Evolutionary conservation across 2,888 invertebrate species (phyloP), one percentile per base, ranked within the genome.

Genomic region (Callimorpha dominula): DNA sequence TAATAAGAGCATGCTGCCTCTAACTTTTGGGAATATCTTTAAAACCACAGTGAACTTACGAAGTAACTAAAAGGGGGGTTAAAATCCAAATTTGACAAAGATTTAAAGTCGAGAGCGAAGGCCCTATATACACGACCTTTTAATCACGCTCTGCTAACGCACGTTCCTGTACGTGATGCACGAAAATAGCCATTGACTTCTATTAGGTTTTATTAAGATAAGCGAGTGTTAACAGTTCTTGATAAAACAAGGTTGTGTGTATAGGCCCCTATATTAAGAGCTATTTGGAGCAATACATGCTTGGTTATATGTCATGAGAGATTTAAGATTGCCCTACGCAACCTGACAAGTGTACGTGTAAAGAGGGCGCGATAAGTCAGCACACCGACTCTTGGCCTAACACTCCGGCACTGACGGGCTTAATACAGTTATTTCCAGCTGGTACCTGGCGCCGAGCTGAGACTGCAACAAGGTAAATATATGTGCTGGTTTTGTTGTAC

Each of bases 351-450:
- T 84, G 82, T 84, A 81, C 83, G 81, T 85, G 78, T 81, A 77
- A 46, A 49, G 65, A 81, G 87, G 84, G 87, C 86, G 87, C 87
- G 83, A 82, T 85, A 88, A 90, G 93, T 92, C 93, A 94, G 92
- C 94, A 94, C 94, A 93, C 93, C 93, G 85, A 92, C 93, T 93
- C 94, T 94, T 93, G 93, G 94, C 95, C 94, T 91, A 91, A 94
- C 94, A 95, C 94, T 94, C 95, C 94, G 95, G 94, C 88, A 93
- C 94, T 94, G 93, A 94, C 86, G 95, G 95, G 95, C 95, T 95
- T 94, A 93, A 94, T 95, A 94, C 95, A 94, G 94, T 95, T 95
- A 91, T 94, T 94, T 94, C 94, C 94, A 94, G 93, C 90, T 85
- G 89, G 46, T 86, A 85, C 83, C 78, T 78, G 72, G 65, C 77